phyloP scores from a whole-genome alignment of 2,113 vertebrate species.

The Ictalurus furcatus region DNA sequence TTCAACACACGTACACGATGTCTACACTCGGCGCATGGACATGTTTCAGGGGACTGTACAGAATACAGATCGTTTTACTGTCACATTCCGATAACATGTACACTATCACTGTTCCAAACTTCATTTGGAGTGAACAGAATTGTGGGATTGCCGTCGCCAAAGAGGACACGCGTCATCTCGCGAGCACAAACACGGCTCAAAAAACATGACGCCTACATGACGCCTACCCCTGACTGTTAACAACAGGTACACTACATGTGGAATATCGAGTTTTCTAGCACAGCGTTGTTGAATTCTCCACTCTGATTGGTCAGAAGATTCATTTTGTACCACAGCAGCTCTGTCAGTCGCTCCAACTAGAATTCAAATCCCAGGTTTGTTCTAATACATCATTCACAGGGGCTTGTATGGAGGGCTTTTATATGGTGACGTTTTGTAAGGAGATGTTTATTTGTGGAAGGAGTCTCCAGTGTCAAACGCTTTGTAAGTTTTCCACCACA shows the following conservation, averaged over 20 bases:
- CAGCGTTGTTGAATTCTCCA: background rate
- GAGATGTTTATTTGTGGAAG: background rate
- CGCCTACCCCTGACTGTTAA: background rate
- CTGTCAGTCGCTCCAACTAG: no score
- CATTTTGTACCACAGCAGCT: background rate
- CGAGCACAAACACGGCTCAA: background rate
- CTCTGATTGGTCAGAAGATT: background rate
- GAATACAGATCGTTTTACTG: background rate
- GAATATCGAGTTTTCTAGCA: background rate
- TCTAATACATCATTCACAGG: background rate
- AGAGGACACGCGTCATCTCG: background rate
- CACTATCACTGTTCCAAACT: background rate
- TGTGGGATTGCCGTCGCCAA: background rate
- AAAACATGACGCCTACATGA: no score
- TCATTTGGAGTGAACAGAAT: background rate
- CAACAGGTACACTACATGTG: background rate
- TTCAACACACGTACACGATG: background rate
- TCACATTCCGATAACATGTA: background rate
- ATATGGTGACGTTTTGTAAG: background rate
- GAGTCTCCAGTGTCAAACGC: background rate
- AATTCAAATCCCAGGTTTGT: no score
- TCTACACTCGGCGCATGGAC: background rate
- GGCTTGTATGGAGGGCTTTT: background rate
- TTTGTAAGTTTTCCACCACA: background rate
- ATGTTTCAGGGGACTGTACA: background rate